Conservation (phyloP, 2,888 invertebrate species). For the Caenorhabditis sp. region DNA sequence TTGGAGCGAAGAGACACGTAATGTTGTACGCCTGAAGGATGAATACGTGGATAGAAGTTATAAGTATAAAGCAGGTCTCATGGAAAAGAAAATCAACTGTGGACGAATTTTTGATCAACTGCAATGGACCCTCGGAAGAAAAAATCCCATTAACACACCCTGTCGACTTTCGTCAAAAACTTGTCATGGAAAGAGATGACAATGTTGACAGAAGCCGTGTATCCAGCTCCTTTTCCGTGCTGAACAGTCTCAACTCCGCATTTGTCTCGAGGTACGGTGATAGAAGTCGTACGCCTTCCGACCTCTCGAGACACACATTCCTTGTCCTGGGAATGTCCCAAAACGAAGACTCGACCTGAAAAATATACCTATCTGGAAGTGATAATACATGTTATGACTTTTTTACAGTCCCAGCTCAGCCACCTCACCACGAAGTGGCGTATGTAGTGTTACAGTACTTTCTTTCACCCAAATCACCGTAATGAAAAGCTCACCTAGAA, state of each 20-base stretch:
- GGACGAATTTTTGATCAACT: no score
- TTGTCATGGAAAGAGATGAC: constrained; percentile 83
- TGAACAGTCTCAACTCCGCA: constrained; percentile 82
- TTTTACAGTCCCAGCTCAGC: no score
- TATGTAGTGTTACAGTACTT: no score
- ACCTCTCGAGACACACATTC: constrained; percentile 80
- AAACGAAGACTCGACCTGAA: constrained; percentile 80
- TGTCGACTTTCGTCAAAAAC: constrained; percentile 82
- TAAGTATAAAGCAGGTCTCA: no score
- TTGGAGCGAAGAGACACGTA: constrained; percentile 74
- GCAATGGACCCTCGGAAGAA: no score
- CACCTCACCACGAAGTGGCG: no score
- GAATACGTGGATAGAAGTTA: no score
- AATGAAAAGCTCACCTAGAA: constrained; percentile 71
- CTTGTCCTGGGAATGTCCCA: constrained; percentile 81
- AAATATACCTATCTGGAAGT: no score
- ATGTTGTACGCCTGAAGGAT: constrained; percentile 72
- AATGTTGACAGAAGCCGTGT: constrained; percentile 81
- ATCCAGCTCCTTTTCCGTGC: constrained; percentile 81
- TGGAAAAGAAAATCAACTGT: no score
- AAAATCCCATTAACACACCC: constrained; percentile 61
- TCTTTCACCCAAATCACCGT: no score
- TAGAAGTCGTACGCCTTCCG: constrained; percentile 79
- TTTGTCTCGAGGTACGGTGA: constrained; percentile 76
- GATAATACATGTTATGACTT: no score